Base-by-base conservation (phyloP, 2,797 vertebrate genomes). In the Poecilia gillii region DNA sequence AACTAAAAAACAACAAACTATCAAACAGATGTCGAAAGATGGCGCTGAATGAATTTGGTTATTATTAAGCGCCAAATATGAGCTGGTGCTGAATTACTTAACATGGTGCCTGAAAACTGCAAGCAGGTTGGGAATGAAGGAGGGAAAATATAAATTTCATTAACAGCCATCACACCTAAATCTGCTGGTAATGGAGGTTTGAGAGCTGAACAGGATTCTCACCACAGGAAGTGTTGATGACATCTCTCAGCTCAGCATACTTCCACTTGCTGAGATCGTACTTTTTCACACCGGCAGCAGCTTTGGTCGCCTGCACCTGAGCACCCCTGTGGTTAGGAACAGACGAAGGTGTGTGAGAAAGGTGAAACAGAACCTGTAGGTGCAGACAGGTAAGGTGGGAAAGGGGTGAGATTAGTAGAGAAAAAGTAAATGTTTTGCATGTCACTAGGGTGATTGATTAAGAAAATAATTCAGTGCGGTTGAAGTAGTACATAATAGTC, bases 141-240 rank as follows among this genome's bases (percentile, higher is more conserved):
- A 53, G 66, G 62, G n/a, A 49, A 43, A 39, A 59, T 2, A 31
- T 20, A 55, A 53, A 57, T 78, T 76, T 81, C 33, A 4, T 18
- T 8, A 14, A 25, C 28, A 75, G 51, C 76, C 46, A 28, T 6
- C 25, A 46, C 12, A 33, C 12, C 43, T 80, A 39, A 53, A 45
- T 74, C 51, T 73, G 36, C 39, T 80, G 75, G 49, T 76, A 62
- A 33, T 25, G 7, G n/a, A 74, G 7, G 39, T 20, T 39, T 78
- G 46, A 36, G 25, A 20, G 66, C 77, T 83, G 62, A 84, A 39
- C 28, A 18, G 72, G 72, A 70, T 80, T 89, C 93, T 97, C 96
- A 99, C 98, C 99, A 87, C 99, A 99, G 77, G 99, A 99, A 41
- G 99, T 99, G 90, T 99, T 99, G 95, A 99, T 99, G 91, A 98